Evolutionary conservation across 2,888 invertebrate species (phyloP).

Genomic region (Aromia moschata): DNA sequence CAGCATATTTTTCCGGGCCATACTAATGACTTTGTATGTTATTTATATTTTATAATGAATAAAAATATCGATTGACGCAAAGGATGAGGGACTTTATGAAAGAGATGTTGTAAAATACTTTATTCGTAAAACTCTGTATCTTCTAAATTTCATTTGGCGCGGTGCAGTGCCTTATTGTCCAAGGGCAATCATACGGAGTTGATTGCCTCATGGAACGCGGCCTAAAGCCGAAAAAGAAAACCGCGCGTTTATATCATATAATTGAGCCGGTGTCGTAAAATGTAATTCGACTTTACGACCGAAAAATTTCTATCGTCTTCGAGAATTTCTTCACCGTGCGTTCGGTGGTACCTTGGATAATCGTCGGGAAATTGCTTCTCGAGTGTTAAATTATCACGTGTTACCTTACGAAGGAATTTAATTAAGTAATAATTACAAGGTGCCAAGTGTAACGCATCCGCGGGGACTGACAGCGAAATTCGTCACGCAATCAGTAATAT

Average conservation of each 20-base stretch:
- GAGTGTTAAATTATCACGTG: background rate
- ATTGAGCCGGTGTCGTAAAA: conserved; percentile 32
- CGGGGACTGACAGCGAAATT: background rate
- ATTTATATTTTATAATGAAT: no score
- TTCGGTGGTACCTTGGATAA: background rate
- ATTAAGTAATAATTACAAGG: conserved; percentile 12
- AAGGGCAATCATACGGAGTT: background rate
- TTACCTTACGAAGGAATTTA: background rate
- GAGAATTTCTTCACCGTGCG: conserved; percentile 7
- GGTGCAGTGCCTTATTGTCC: no score
- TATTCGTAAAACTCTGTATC: no score
- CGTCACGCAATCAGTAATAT: no score
- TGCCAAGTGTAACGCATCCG: background rate
- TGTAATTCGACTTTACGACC: conserved; percentile 34
- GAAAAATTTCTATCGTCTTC: conserved; percentile 27
- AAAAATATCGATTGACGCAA: no score
- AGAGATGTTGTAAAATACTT: no score
- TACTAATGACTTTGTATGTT: no score
- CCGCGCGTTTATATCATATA: background rate
- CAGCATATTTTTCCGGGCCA: no score
- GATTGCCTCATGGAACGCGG: background rate
- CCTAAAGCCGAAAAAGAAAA: background rate
- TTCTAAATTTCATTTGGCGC: no score
- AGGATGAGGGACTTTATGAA: no score
- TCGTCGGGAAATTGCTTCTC: background rate